Evolutionary conservation across 2,888 invertebrate genomes (phyloP).

Genomic region (Pachycephus smyrnensis): DNA sequence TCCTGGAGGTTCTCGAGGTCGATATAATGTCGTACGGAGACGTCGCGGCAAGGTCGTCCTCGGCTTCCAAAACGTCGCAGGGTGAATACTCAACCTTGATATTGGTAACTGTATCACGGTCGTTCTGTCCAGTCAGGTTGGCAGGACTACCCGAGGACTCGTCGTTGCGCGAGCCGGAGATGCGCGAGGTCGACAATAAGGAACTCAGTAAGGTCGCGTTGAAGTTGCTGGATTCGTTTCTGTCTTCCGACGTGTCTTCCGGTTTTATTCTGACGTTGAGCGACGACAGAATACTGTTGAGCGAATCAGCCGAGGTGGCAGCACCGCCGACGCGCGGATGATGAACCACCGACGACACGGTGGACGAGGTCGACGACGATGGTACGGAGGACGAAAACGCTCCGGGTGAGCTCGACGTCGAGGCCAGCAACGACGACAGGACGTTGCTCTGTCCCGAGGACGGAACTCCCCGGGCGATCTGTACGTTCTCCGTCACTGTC

Average conservation of each 20-base stretch:
- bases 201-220: constrained; percentile 51
- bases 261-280: constrained; percentile 52
- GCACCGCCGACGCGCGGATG: background rate
- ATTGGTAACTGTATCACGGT: background rate
- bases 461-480: constrained; percentile 25
- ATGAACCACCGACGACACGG: background rate
- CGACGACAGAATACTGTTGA: constrained; percentile 53
- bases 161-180: constrained; percentile 37
- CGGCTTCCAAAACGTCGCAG: constrained; percentile 46
- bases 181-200: constrained; percentile 48
- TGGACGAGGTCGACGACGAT: constrained; percentile 8
- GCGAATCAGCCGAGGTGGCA: constrained; percentile 45
- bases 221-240: constrained; percentile 25
- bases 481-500: constrained; percentile 27
- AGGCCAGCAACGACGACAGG: constrained; percentile 43
- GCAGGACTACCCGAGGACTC: constrained; percentile 14
- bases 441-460: constrained; percentile 34
- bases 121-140: constrained; percentile 12
- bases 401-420: constrained; percentile 28
- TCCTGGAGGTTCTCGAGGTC: constrained; percentile 35
- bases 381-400: background rate
- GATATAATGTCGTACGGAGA: constrained; percentile 55
- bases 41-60: constrained; percentile 47
- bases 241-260: constrained; percentile 36
- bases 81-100: constrained; percentile 52